Conservation (phyloP, 92 coral and sea anemone genomes). For the Porites lobata region DNA sequence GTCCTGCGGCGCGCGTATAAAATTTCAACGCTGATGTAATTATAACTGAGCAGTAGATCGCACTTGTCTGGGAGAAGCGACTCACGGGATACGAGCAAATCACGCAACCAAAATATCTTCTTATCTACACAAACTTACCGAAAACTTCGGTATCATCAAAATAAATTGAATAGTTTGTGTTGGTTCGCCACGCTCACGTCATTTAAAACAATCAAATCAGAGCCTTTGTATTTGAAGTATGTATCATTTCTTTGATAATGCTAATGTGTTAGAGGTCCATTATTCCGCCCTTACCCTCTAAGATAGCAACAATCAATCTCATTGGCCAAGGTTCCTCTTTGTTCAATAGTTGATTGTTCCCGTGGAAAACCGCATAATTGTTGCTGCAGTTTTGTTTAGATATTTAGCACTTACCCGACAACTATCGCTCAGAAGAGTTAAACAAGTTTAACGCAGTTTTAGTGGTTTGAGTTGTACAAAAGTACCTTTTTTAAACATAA, state of each 20-base stretch:
- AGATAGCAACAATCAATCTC: not conserved
- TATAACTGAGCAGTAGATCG: not conserved
- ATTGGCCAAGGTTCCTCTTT: slow-evolving; percentile 40
- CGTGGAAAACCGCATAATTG: slow-evolving; percentile 31
- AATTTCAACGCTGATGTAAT: slow-evolving; percentile 36
- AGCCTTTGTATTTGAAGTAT: slow-evolving; percentile 33
- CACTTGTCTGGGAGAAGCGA: slow-evolving; percentile 33
- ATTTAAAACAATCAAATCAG: slow-evolving; percentile 19
- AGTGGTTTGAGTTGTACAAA: not conserved
- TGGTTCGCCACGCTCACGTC: slow-evolving; percentile 29
- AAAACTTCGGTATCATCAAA: not conserved
- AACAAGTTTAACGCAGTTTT: not conserved
- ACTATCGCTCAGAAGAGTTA: not conserved
- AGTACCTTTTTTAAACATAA: not conserved
- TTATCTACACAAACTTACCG: not conserved
- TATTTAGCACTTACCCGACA: not conserved
- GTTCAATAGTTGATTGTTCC: slow-evolving; percentile 28
- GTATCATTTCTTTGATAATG: slow-evolving; percentile 45
- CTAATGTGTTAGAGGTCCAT: slow-evolving; percentile 7
- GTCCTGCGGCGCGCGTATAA: slow-evolving; percentile 32
- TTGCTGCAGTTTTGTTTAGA: slow-evolving; percentile 18
- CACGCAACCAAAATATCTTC: slow-evolving; percentile 27
- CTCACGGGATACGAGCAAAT: not conserved
- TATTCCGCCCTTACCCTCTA: slow-evolving; percentile 14
- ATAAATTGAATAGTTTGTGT: not conserved